phyloP scores from a whole-genome alignment of 2,888 invertebrate genomes.

The Calliphora vomitoria region DNA sequence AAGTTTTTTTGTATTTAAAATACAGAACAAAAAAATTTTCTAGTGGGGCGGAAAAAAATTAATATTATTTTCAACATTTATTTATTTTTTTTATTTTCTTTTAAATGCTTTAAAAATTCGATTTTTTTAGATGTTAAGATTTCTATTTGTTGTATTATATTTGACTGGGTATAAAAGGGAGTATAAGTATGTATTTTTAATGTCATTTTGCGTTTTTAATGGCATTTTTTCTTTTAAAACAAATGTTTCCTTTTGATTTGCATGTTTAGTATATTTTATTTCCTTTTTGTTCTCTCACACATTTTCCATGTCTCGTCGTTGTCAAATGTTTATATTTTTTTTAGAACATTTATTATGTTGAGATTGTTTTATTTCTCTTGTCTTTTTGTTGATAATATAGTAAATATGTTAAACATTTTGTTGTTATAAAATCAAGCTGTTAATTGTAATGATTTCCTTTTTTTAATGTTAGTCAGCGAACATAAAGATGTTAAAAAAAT shows the following conservation, averaged over 20 bases:
- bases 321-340: conserved; percentile 56
- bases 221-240: conserved; percentile 68
- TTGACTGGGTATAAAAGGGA: not conserved
- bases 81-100: conserved; percentile 5
- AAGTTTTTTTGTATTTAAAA: not conserved
- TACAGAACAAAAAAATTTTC: not conserved
- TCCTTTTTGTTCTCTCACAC: not conserved
- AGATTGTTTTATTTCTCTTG: conserved; percentile 16
- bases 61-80: conserved; percentile 62
- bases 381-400: conserved; percentile 14
- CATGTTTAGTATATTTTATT: conserved; percentile 32
- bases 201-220: conserved; percentile 12
- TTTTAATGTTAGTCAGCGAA: conserved; percentile 19
- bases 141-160: not conserved
- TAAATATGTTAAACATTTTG: conserved; percentile 20
- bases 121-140: not conserved
- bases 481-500: not conserved
- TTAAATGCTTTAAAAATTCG: not conserved
- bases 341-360: conserved; percentile 28
- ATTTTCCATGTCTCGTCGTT: conserved; percentile 55
- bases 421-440: conserved; percentile 45
- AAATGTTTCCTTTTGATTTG: conserved; percentile 45
- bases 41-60: conserved; percentile 20
- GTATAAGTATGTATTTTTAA: not conserved
- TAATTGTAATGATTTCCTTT: conserved; percentile 43